phyloP scores from a whole-genome alignment of 1,140 invertebrate genomes.

The Nymphalis io region DNA sequence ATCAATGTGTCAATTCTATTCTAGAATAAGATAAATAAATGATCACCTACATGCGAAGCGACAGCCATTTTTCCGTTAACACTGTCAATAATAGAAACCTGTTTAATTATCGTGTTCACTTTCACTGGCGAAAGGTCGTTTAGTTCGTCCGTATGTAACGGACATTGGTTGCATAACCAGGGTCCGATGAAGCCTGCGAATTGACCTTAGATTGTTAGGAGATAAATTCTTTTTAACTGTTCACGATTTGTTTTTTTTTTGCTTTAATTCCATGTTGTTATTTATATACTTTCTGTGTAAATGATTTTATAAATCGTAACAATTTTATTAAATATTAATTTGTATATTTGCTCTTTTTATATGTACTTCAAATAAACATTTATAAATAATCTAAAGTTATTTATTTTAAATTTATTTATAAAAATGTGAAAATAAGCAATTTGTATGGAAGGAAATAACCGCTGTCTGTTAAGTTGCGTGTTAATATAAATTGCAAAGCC shows the following conservation, averaged over 20 bases:
- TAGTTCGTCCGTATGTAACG: not conserved
- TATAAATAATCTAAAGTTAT: no score
- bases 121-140: slow-evolving; percentile 41
- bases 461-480: no score
- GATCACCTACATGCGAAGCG: not conserved
- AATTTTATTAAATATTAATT: no score
- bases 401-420: no score
- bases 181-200: not conserved
- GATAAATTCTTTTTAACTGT: not conserved
- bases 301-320: no score
- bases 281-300: no score
- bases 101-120: slow-evolving; percentile 39
- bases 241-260: not conserved
- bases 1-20: not conserved
- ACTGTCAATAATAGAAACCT: slow-evolving; percentile 22
- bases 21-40: not conserved
- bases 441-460: no score
- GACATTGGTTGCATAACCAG: not conserved
- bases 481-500: no score
- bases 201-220: slow-evolving; percentile 4
- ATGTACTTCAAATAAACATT: no score
- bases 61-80: not conserved
- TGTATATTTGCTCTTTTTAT: no score
- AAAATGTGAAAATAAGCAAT: no score
- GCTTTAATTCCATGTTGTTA: not conserved